These are phyloP conservation scores for Drosophila aldrichi DNA, from an alignment of 2,888 invertebrate genomes.

Conservation along the genomic window DNA sequence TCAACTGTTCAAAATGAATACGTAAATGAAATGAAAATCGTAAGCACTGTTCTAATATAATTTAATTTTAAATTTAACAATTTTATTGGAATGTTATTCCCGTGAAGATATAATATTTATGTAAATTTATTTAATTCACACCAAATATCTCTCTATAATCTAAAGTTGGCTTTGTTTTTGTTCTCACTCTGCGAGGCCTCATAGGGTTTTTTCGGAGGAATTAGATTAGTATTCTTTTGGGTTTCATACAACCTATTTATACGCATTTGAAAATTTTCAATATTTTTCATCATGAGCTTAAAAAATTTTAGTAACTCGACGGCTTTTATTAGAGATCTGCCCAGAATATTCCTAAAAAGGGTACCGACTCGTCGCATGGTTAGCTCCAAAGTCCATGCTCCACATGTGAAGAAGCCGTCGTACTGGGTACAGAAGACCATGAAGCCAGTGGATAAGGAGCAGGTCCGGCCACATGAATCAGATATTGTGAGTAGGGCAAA, in stretches of 20 bases:
- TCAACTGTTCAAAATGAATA: not conserved
- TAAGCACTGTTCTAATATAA: not conserved
- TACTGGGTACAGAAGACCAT: not conserved
- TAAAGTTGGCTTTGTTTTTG: not conserved
- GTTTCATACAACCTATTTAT: not conserved
- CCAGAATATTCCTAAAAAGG: not conserved
- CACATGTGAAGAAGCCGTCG: not conserved
- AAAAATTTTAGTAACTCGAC: not conserved
- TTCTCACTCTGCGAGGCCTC: not conserved
- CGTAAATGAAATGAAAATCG: not conserved
- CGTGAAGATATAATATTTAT: not conserved
- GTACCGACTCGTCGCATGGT: not conserved
- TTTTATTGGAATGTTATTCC: not conserved
- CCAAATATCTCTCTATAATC: too few species aligned
- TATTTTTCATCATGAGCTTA: slow-evolving; percentile 2
- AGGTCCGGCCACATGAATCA: slow-evolving; percentile 17
- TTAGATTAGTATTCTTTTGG: slow-evolving; percentile 1
- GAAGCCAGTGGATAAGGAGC: slow-evolving; percentile 7
- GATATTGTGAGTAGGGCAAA: slow-evolving; percentile 25
- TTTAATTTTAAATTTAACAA: not conserved
- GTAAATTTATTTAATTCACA: too few species aligned
- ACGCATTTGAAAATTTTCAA: not conserved
- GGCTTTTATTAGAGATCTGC: not conserved
- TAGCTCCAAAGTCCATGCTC: not conserved
- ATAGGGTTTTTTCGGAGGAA: rapidly evolving